These are phyloP conservation scores for Corella eumyota DNA, from an alignment of 23 tunicate genomes.

Conservation along the genomic window DNA sequence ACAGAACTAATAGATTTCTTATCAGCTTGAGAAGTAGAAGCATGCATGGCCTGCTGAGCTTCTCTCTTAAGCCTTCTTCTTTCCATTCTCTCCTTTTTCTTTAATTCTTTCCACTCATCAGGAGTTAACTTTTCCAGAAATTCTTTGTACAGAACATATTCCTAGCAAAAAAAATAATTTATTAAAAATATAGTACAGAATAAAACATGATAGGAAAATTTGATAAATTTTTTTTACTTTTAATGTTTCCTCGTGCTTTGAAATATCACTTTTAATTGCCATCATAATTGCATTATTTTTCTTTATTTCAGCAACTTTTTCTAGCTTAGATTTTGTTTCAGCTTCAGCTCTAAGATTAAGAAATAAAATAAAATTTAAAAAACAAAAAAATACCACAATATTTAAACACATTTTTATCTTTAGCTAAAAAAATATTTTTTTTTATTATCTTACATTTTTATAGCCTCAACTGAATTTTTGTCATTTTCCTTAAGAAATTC, in stretches of 20 bases:
- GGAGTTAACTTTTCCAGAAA: constrained; percentile 84
- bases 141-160: constrained; percentile 76
- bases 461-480: constrained; percentile 91
- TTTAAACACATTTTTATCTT: background rate
- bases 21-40: too few species aligned
- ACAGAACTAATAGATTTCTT: constrained; percentile 17
- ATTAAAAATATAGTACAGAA: too few species aligned
- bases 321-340: constrained; percentile 85
- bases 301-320: constrained; percentile 91
- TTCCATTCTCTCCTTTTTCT: constrained; percentile 23
- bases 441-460: constrained; percentile 53
- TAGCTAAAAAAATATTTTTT: background rate
- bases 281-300: constrained; percentile 74
- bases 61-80: constrained; percentile 37
- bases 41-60: too few species aligned
- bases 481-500: constrained; percentile 96
- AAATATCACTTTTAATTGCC: constrained; percentile 90
- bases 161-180: constrained; percentile 47
- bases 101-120: constrained; percentile 76
- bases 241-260: constrained; percentile 87
- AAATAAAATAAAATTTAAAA: background rate
- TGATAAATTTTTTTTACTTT: constrained; percentile 18
- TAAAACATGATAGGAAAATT: background rate
- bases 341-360: constrained; percentile 53
- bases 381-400: background rate